Conservation (phyloP, 2,888 invertebrate species). For the Chrysolina americana region DNA sequence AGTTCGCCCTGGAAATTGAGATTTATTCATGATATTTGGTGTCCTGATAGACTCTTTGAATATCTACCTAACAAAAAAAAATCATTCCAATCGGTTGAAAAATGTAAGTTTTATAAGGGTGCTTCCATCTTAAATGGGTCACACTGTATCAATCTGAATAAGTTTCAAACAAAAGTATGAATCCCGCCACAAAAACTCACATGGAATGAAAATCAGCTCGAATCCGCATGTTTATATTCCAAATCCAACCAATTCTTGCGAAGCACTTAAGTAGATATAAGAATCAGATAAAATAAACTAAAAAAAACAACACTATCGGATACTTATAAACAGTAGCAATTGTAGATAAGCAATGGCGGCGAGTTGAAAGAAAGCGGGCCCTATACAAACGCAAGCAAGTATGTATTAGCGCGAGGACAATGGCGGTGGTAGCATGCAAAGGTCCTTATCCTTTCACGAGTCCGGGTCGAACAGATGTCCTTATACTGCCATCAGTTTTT, state of each 20-base stretch:
- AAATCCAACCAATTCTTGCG: conserved; percentile 41
- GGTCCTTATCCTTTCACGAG: conserved; percentile 39
- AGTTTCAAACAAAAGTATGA: no score
- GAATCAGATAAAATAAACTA: conserved; percentile 46
- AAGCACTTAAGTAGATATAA: conserved; percentile 44
- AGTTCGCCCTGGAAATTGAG: no score
- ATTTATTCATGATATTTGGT: no score
- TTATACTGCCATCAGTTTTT: conserved; percentile 52
- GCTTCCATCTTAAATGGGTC: no score
- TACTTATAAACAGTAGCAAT: conserved; percentile 65
- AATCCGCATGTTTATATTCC: conserved; percentile 18
- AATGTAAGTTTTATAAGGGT: no score
- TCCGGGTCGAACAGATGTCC: conserved; percentile 51
- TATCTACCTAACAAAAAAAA: no score
- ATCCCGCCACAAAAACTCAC: no score
- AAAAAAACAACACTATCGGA: conserved; percentile 52
- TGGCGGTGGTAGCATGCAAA: conserved; percentile 49
- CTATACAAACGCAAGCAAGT: conserved; percentile 61
- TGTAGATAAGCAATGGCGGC: conserved; percentile 64
- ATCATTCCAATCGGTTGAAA: no score
- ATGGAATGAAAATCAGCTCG: no score
- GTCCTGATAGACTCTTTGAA: no score
- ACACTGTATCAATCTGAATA: no score
- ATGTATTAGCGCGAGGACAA: conserved; percentile 59
- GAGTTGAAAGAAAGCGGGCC: conserved; percentile 60